Evolutionary conservation across 1,140 invertebrate species (phyloP).

Genomic region (Diabrotica undecimpunctata): DNA sequence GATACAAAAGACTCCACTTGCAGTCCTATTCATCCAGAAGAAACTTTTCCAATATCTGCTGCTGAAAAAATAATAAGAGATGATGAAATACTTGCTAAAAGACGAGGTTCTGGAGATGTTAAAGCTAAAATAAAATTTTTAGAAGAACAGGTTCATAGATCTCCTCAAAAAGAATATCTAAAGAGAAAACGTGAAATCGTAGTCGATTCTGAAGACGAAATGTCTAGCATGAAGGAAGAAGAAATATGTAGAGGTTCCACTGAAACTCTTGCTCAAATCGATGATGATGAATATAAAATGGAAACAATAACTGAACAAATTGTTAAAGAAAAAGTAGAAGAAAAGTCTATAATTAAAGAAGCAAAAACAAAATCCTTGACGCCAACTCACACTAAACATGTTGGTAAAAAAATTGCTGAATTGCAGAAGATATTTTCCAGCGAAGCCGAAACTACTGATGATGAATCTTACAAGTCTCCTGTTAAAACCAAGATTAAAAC

Average conservation of each 20-base stretch:
- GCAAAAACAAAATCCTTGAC: constrained; percentile 25
- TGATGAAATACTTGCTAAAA: constrained; percentile 41
- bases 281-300: constrained; percentile 39
- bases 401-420: constrained; percentile 51
- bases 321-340: constrained; percentile 24
- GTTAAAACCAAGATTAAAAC: constrained; percentile 10
- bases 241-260: constrained; percentile 39
- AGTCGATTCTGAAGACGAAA: constrained; percentile 46
- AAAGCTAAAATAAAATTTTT: constrained; percentile 49
- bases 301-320: constrained; percentile 29
- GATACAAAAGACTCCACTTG: constrained; percentile 50
- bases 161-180: constrained; percentile 34
- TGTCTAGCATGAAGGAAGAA: constrained; percentile 47
- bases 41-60: constrained; percentile 29
- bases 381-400: constrained; percentile 40
- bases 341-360: constrained; percentile 10
- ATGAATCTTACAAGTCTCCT: constrained; percentile 13
- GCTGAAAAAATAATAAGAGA: constrained; percentile 34
- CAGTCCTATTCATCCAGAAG: constrained; percentile 49
- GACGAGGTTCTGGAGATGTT: constrained; percentile 49
- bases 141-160: constrained; percentile 46
- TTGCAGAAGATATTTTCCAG: constrained; percentile 49
- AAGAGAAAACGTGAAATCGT: constrained; percentile 35
- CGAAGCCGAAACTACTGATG: constrained; percentile 13
- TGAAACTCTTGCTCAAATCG: constrained; percentile 45